Percentiles rank a stretch among this genome's conserved stretches.
Evolutionary conservation across 1,140 invertebrate genomes (phyloP).

Genomic region (Plodia interpunctella): DNA sequence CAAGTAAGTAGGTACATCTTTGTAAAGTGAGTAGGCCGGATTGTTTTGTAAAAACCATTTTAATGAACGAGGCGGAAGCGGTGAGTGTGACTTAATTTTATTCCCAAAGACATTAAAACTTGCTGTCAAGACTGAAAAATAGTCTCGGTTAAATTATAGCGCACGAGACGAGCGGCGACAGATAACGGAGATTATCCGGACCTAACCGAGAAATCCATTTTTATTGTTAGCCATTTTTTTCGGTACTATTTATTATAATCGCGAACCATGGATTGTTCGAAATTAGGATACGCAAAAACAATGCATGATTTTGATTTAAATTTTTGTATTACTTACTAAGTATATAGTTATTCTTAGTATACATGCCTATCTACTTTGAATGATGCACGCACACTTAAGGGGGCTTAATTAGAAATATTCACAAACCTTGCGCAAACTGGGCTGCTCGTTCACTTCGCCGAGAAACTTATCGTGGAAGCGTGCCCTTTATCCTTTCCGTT

Average conservation of each 20-base stretch:
- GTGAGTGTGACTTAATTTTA: constrained; percentile 45
- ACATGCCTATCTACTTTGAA: background rate
- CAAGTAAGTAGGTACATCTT: constrained; percentile 5
- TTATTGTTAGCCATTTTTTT: background rate
- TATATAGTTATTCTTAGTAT: no score
- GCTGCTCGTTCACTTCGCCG: constrained; percentile 47
- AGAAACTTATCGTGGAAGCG: constrained; percentile 55
- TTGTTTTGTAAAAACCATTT: constrained; percentile 25
- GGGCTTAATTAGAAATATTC: constrained; percentile 43
- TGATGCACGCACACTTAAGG: background rate
- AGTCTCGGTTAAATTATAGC: constrained; percentile 55
- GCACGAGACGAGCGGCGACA: constrained; percentile 49
- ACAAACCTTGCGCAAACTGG: constrained; percentile 43
- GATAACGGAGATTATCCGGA: constrained; percentile 37
- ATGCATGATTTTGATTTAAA: no score
- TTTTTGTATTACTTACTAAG: background rate
- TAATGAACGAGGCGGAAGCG: constrained; percentile 32
- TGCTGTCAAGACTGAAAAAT: constrained; percentile 56
- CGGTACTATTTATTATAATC: no score
- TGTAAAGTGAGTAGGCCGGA: constrained; percentile 10
- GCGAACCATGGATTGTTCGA: no score
- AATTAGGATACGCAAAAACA: no score
- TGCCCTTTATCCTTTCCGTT: constrained; percentile 61
- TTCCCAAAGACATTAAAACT: constrained; percentile 57
- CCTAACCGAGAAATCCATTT: background rate